These are phyloP conservation scores for Misgurnus anguillicaudatus DNA, from an alignment of 2,113 vertebrate species.

Conservation along the genomic window DNA sequence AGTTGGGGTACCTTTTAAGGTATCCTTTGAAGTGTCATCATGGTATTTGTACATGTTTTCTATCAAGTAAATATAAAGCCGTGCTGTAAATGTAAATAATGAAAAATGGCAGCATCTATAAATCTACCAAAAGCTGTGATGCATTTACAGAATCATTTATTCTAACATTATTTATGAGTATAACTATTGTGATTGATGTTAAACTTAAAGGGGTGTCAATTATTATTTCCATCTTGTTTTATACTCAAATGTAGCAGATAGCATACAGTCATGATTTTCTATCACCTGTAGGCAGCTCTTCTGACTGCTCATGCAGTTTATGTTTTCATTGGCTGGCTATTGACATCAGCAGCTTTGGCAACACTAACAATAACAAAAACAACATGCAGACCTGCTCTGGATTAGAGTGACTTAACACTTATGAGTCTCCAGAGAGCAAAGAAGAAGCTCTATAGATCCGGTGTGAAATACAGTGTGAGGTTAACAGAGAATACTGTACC, in stretches of 20 bases:
- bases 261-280: no score
- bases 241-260: not conserved
- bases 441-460: not conserved
- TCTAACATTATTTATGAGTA: not conserved
- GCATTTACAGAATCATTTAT: not conserved
- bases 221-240: not conserved
- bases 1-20: no score
- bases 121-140: not conserved
- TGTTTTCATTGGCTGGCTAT: constrained; percentile 58
- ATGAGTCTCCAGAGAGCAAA: constrained; percentile 48
- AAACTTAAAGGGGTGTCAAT: no score
- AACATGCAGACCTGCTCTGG: constrained; percentile 39
- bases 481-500: constrained; percentile 26
- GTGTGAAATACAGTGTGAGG: not conserved
- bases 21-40: no score
- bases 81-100: no score
- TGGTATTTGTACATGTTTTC: no score
- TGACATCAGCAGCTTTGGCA: constrained; percentile 60
- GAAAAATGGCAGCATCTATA: no score
- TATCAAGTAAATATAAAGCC: no score
- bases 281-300: not conserved
- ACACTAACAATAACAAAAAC: constrained; percentile 60
- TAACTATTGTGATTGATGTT: not conserved
- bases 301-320: constrained; percentile 35
- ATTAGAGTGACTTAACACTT: constrained; percentile 59